Base-by-base conservation (phyloP, 2,797 vertebrate genomes). In the Sebastes hopkinsi region DNA sequence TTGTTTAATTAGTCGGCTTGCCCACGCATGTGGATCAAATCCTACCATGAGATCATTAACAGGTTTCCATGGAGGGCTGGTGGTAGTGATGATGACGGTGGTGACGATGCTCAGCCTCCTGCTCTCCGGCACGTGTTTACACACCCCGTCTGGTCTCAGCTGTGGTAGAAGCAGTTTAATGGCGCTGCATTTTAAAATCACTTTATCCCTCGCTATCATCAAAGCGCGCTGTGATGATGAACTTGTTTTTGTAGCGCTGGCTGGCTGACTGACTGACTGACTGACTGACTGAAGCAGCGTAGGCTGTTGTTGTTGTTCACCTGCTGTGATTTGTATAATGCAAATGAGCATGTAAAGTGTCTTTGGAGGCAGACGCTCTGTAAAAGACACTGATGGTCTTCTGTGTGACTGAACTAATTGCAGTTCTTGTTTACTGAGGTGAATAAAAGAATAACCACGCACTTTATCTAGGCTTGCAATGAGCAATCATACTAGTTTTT, bases 1-100 rank as follows among this genome's bases (percentile, higher is more conserved):
- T 90, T 84, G 89, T 86, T 90, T 93, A 93, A 94, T 93, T 90
- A 92, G 84, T 85, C 65, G 25, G 59, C 86, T 73, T 65, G 91
- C 88, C 87, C 70, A 81, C 67, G 67, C 89, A 72, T 75, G 91
- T 78, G 81, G 80, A 88, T 81, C 78, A 71, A 71, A 83, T 80
- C 80, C 85, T 77, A 71, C 78, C 80, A 50, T 76, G 72, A 87
- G 88, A 88, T 92, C 87, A 93, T 92, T 88, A 94, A 73, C 90
- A 77, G 84, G 87, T 93, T 90, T 88, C 91, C 91, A 90, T 84
- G 89, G 87, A 91, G 70, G 77, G 50, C n/a, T 22, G n/a, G 42
- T 8, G 69, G 46, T 1, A 67, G 42, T 12, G 69, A 25, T 1
- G 69, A 30, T 66, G 74, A 13, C 58, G 84, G 29, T 52, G 83